Conservation (phyloP, 2,797 vertebrate genomes). For the Nothura maculosa region DNA sequence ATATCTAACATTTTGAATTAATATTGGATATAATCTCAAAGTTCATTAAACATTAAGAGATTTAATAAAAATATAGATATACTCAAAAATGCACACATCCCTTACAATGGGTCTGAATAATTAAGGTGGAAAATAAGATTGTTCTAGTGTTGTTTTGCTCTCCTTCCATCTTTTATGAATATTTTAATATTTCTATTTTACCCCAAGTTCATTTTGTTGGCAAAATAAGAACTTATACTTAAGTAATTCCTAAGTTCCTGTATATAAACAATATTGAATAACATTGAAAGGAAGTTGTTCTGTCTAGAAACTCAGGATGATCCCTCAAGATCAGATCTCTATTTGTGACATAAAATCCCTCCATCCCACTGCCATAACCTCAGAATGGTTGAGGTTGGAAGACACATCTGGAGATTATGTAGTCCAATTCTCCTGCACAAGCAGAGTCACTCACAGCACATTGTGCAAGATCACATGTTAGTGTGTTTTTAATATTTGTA, state of each 20-base stretch:
- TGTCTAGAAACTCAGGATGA: not conserved
- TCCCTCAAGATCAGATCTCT: not conserved
- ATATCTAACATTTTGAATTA: not conserved
- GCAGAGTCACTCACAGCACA: no score
- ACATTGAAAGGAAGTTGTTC: not conserved
- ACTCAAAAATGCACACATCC: not conserved
- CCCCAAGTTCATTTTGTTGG: not conserved
- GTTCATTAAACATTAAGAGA: not conserved
- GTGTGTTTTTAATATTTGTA: no score
- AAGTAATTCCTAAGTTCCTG: not conserved
- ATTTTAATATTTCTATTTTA: not conserved
- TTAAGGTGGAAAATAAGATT: fast-evolving
- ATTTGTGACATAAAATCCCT: not conserved
- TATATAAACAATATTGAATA: not conserved
- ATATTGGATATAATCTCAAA: not conserved
- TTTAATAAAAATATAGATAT: not conserved
- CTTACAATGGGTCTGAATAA: not conserved
- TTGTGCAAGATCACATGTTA: no score
- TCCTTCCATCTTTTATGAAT: not conserved
- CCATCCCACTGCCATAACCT: no score
- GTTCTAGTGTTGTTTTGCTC: not conserved
- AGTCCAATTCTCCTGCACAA: no score
- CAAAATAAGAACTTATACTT: not conserved
- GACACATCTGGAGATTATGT: no score
- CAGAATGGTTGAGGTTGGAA: no score